phyloP scores from a whole-genome alignment of 1,140 invertebrate genomes.

The Chrysomallon squamiferum region DNA sequence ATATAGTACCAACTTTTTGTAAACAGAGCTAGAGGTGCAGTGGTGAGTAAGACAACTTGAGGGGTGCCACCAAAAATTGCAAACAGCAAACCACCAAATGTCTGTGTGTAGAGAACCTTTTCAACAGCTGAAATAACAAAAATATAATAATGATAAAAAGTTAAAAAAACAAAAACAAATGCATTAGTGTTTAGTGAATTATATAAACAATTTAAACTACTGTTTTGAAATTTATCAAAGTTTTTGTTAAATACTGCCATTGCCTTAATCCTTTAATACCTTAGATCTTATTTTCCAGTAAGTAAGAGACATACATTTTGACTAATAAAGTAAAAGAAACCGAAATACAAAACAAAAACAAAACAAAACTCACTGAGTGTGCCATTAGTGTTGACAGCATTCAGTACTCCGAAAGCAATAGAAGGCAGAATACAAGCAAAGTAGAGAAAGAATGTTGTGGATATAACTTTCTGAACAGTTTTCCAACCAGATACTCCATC shows the following conservation, averaged over 20 bases:
- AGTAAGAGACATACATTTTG: too few species aligned
- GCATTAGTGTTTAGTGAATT: too few species aligned
- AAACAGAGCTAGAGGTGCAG: slow-evolving; percentile 73
- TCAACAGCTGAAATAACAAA: slow-evolving; percentile 49
- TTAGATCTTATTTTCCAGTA: too few species aligned
- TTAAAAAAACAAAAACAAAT: too few species aligned
- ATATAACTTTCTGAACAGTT: slow-evolving; percentile 68
- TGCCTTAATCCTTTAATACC: too few species aligned
- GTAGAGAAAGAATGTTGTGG: slow-evolving; percentile 73
- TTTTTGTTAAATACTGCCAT: too few species aligned
- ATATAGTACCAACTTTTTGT: slow-evolving; percentile 68
- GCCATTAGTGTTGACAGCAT: slow-evolving; percentile 71
- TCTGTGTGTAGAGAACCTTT: slow-evolving; percentile 65
- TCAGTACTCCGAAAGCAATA: slow-evolving; percentile 75
- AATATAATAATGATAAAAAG: too few species aligned
- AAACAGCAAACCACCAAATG: slow-evolving; percentile 72
- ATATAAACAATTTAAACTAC: too few species aligned
- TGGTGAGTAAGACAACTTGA: slow-evolving; percentile 73
- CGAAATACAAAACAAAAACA: too few species aligned
- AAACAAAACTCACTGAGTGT: slow-evolving; percentile 68
- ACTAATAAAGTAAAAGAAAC: too few species aligned
- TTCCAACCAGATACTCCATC: slow-evolving; percentile 68
- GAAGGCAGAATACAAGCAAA: slow-evolving; percentile 74
- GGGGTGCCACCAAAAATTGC: slow-evolving; percentile 73
- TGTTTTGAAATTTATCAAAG: too few species aligned